These are phyloP conservation scores for Tiphia femorata DNA, from an alignment of 2,888 invertebrate genomes.

Conservation along the genomic window DNA sequence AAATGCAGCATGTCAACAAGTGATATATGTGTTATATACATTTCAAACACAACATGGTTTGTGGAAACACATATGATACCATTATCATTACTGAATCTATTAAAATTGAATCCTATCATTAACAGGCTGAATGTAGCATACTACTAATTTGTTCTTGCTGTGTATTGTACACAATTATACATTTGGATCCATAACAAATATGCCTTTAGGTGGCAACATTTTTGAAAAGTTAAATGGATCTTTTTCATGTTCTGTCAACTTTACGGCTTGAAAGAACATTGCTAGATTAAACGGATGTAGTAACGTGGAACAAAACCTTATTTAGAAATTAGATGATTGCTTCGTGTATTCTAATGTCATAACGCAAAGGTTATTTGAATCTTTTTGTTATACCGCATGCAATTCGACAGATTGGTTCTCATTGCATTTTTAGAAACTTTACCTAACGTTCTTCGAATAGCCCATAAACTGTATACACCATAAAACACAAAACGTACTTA, in stretches of 20 bases:
- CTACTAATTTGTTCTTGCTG: constrained; percentile 44
- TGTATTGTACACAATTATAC: constrained; percentile 29
- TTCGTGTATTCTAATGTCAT: constrained; percentile 36
- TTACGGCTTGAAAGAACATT: neutral
- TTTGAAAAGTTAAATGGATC: constrained; percentile 22
- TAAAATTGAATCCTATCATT: constrained; percentile 40
- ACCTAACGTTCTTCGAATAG: constrained; percentile 6
- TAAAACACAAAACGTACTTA: constrained; percentile 22
- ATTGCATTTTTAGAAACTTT: constrained; percentile 8
- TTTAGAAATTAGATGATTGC: constrained; percentile 17
- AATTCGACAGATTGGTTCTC: constrained; percentile 20
- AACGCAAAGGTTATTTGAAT: constrained; percentile 18
- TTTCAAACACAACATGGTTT: constrained; percentile 49
- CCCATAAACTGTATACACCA: constrained; percentile 19
- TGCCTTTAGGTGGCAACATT: constrained; percentile 25
- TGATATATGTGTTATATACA: constrained; percentile 50
- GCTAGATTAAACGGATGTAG: constrained; percentile 9
- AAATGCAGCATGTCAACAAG: constrained; percentile 51
- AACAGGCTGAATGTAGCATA: constrained; percentile 42
- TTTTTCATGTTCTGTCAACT: constrained; percentile 2
- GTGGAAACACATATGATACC: constrained; percentile 50
- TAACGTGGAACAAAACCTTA: constrained; percentile 18
- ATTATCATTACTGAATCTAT: constrained; percentile 43
- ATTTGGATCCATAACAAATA: constrained; percentile 29
- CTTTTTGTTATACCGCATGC: constrained; percentile 23